phyloP scores from a whole-genome alignment of 2,888 invertebrate genomes.

The Cetonia aurata region DNA sequence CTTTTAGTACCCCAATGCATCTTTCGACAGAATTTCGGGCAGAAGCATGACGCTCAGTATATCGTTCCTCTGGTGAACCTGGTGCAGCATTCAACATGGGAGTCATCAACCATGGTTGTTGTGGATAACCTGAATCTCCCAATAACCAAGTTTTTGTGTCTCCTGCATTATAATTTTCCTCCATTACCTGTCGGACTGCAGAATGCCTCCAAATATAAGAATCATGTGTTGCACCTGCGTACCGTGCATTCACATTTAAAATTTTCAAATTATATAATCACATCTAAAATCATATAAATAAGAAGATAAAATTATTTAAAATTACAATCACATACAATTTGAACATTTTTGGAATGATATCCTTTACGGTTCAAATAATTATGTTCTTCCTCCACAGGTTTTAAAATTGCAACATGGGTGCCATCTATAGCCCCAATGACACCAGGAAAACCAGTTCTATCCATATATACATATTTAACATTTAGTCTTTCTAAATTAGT shows the following conservation, averaged over 20 bases:
- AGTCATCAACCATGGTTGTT: conserved; percentile 42
- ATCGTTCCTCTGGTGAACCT: no score
- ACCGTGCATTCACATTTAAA: conserved; percentile 46
- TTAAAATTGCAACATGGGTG: background rate
- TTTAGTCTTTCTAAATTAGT: conserved; percentile 1
- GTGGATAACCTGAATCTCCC: conserved; percentile 38
- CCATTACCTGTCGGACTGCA: conserved; percentile 15
- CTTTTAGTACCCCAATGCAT: no score
- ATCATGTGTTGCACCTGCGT: conserved; percentile 41
- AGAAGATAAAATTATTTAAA: no score
- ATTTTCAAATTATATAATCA: conserved; percentile 48
- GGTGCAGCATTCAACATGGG: conserved; percentile 20
- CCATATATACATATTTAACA: conserved; percentile 4
- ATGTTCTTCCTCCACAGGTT: no score
- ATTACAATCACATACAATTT: no score
- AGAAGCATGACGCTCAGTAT: no score
- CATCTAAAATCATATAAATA: conserved; percentile 39
- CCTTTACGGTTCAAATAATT: no score
- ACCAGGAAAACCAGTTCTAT: conserved; percentile 3
- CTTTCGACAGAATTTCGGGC: no score
- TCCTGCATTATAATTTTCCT: conserved; percentile 10
- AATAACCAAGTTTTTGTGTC: conserved; percentile 35
- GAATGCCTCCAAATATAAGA: conserved; percentile 23
- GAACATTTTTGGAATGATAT: no score
- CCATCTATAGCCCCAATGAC: conserved; percentile 7